These are phyloP conservation scores for Steinernema feltiae DNA, from an alignment of 1,140 invertebrate species.

Conservation along the genomic window DNA sequence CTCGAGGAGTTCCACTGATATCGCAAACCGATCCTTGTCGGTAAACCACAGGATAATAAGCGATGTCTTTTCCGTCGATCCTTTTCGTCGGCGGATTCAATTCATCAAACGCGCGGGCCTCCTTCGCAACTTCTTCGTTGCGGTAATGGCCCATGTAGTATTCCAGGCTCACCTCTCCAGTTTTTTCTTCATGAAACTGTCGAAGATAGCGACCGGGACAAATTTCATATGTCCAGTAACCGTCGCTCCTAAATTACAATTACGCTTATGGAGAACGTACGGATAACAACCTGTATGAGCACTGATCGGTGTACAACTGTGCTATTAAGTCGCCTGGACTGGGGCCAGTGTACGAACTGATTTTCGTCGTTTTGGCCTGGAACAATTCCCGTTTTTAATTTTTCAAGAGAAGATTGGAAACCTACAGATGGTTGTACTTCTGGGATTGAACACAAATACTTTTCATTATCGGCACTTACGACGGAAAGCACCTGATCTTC, in stretches of 20 bases:
- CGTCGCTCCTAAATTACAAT: slow-evolving; percentile 19
- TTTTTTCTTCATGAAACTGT: slow-evolving; percentile 36
- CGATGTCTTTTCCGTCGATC: slow-evolving; percentile 27
- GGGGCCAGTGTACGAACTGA: slow-evolving; percentile 13
- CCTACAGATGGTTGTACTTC: not conserved
- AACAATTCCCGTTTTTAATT: not conserved
- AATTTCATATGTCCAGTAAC: slow-evolving; percentile 29
- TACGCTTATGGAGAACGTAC: no score
- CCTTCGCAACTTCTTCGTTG: not conserved
- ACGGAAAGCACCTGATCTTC: slow-evolving; percentile 16
- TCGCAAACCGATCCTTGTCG: slow-evolving; percentile 75
- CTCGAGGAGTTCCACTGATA: slow-evolving; percentile 72
- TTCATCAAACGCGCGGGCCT: slow-evolving; percentile 18
- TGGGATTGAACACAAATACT: slow-evolving; percentile 26
- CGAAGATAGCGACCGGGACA: slow-evolving; percentile 31
- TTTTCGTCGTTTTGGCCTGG: slow-evolving; percentile 14
- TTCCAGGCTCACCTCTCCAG: not conserved
- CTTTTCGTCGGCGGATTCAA: slow-evolving; percentile 28
- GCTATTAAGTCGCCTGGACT: slow-evolving; percentile 15
- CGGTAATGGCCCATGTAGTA: not conserved
- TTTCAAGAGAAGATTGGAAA: slow-evolving; percentile 4
- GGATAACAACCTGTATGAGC: no score
- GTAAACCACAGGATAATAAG: slow-evolving; percentile 34
- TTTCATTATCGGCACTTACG: slow-evolving; percentile 20
- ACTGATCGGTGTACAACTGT: not conserved